Base-by-base conservation (phyloP, 1,140 invertebrate genomes). In the Pinna nobilis region DNA sequence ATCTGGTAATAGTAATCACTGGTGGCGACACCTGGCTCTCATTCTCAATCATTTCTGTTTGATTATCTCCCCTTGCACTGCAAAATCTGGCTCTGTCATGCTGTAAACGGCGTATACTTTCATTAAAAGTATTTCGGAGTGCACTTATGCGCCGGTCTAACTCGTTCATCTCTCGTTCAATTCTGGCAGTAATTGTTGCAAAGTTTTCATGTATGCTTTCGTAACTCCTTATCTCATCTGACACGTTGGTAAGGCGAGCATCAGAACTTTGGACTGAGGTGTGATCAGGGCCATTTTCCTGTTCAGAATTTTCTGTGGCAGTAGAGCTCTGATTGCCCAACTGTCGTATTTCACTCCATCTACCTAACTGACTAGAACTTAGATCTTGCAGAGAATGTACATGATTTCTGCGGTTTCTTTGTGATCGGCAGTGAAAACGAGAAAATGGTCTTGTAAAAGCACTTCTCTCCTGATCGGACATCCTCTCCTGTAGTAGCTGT, bases 131-230 rank as follows among this genome's bases (percentile, higher is more conserved):
- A 28, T 82, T 74, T 28, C 80, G 55, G 53, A 84, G 55, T 1
- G 69, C 74, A 20, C 73, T 79, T 41, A 84, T 80, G 47, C 83
- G 75, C 1, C 74, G 55, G 65, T 82, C 78, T 25, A 84, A 50
- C 53, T 81, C 76, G 18, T 75, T 78, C 74, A 84, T 81, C 65
- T 83, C 79, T 11, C 76, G 59, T 50, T 82, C 78, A 23, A 82
- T 70, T 25, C 77, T 70, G 5, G 74, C 72, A 23, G 81, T 82
- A 30, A 82, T 79, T 13, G 68, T 67, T 2, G 69, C 75, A 76
- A 78, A 77, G 70, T 76, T 76, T 32, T 76, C 66, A 9, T 72
- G 55, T 30, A 80, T 67, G 39, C 51, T 61, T 15, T 44, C 63
- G 65, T 76, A 71, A 9, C 25, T 49, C 32, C 49, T 32, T 37